phyloP scores from a whole-genome alignment of 2,888 invertebrate species.

The Cosmia trapezina region DNA sequence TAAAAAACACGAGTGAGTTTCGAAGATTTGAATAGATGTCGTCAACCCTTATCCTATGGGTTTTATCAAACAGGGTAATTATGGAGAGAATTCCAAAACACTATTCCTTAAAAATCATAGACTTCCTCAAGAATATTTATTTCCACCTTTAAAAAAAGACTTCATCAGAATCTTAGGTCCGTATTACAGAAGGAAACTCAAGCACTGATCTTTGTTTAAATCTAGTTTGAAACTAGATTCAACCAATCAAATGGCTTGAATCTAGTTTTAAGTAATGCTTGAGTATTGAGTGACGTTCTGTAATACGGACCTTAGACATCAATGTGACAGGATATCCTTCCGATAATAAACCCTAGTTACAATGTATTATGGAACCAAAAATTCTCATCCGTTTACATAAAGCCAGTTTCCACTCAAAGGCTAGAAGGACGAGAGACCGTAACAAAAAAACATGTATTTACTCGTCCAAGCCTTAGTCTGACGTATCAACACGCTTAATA shows the following conservation, averaged over 20 bases:
- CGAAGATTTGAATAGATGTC: neutral
- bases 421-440: conserved; percentile 8
- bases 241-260: too few relatives aligned
- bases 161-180: neutral
- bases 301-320: too few relatives aligned
- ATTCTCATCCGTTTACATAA: neutral
- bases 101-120: neutral
- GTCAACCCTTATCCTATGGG: neutral
- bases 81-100: neutral
- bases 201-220: too few relatives aligned
- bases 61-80: neutral
- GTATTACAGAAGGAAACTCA: too few relatives aligned
- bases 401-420: neutral
- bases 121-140: neutral
- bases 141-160: neutral
- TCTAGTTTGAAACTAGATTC: too few relatives aligned
- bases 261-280: too few relatives aligned
- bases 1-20: neutral
- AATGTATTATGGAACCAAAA: neutral
- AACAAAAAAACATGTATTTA: conserved; percentile 32
- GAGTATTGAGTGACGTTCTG: too few relatives aligned
- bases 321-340: too few relatives aligned
- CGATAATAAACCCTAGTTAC: neutral
- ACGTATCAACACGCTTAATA: conserved; percentile 48
- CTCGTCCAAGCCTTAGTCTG: conserved; percentile 39